These are phyloP conservation scores for Crax fasciolata DNA, from an alignment of 2,797 vertebrate species.

Conservation along the genomic window DNA sequence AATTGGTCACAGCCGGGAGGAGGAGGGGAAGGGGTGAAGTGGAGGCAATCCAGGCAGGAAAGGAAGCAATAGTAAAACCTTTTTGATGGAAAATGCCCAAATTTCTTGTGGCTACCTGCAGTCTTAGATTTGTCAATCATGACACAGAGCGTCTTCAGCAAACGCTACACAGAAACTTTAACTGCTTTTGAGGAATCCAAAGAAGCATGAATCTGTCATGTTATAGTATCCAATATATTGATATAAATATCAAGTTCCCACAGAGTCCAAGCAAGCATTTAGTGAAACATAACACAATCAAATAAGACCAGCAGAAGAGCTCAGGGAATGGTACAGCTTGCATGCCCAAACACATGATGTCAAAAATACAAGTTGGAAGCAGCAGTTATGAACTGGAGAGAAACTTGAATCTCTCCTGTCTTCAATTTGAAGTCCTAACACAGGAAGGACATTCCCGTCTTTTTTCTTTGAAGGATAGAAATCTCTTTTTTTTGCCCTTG, in stretches of 20 bases:
- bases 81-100: not conserved
- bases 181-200: conserved; percentile 32
- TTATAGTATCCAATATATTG: accelerated
- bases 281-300: not conserved
- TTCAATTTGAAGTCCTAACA: not conserved
- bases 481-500: not conserved
- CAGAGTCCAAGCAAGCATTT: not conserved
- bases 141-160: not conserved
- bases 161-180: conserved; percentile 65
- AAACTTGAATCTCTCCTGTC: not conserved
- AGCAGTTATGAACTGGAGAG: not conserved
- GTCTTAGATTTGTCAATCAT: not conserved
- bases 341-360: not conserved
- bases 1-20: not conserved
- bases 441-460: not conserved
- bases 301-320: not conserved
- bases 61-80: not conserved
- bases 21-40: not conserved
- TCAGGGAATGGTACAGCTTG: not conserved
- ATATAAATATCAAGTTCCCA: not conserved
- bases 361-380: not conserved
- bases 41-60: not conserved
- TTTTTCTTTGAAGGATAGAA: not conserved
- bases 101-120: not conserved
- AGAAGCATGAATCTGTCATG: not conserved